phyloP scores from a whole-genome alignment of 2,888 invertebrate genomes.

The Athrips mouffetella region DNA sequence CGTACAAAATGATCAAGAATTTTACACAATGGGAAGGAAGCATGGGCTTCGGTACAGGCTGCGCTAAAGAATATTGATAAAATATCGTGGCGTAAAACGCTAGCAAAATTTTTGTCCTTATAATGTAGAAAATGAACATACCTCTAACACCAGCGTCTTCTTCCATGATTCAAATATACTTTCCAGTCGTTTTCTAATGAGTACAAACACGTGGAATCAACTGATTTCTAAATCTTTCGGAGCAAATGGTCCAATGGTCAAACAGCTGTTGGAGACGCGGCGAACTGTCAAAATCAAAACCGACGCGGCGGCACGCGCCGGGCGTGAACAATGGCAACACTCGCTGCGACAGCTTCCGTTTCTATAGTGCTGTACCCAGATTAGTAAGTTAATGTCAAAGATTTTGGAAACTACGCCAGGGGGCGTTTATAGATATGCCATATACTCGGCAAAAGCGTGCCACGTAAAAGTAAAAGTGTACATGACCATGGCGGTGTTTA shows the following conservation, averaged over 20 bases:
- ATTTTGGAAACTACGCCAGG: no score
- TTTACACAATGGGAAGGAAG: neutral
- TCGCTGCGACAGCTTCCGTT: constrained; percentile 30
- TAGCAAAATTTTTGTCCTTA: constrained; percentile 7
- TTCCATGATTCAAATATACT: constrained; percentile 47
- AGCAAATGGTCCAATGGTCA: constrained; percentile 43
- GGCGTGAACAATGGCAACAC: constrained; percentile 40
- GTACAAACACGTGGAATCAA: constrained; percentile 55
- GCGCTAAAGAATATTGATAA: constrained; percentile 21
- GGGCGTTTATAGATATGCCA: no score
- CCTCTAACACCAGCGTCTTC: constrained; percentile 57
- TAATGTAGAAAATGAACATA: constrained; percentile 30
- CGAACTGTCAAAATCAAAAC: constrained; percentile 63
- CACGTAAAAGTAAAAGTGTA: no score
- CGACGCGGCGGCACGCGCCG: constrained; percentile 43
- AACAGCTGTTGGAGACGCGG: constrained; percentile 72
- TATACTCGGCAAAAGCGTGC: no score
- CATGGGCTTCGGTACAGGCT: constrained; percentile 11
- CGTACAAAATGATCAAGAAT: neutral
- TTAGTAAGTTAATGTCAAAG: no score
- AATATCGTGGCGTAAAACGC: constrained; percentile 19
- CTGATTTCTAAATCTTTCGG: constrained; percentile 49
- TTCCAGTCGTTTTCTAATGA: constrained; percentile 28
- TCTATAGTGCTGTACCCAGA: neutral
- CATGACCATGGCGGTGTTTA: no score